These are phyloP conservation scores for Kuschelorhynchus macadamiae DNA, from an alignment of 2,888 invertebrate genomes.

Conservation along the genomic window DNA sequence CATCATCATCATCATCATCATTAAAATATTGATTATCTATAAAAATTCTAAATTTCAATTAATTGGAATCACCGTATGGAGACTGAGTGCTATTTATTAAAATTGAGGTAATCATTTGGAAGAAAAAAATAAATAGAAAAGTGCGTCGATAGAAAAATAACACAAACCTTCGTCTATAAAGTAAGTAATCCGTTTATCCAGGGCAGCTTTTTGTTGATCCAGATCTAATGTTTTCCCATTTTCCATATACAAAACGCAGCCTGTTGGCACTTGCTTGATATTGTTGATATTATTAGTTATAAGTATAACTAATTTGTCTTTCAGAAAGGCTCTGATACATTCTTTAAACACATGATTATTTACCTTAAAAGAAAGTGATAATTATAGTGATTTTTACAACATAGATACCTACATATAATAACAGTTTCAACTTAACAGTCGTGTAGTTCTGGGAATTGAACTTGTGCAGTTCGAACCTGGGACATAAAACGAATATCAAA, in stretches of 20 bases:
- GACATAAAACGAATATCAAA: too few species aligned
- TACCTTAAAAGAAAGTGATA: slow-evolving; percentile 30
- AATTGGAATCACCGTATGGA: too few species aligned
- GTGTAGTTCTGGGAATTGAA: too few species aligned
- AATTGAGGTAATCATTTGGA: too few species aligned
- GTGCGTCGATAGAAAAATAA: too few species aligned
- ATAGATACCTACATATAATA: too few species aligned
- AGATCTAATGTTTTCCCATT: slow-evolving; percentile 54
- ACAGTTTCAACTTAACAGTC: background rate
- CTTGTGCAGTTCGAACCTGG: too few species aligned
- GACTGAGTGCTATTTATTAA: background rate
- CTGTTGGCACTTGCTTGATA: slow-evolving; percentile 54
- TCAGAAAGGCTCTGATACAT: slow-evolving; percentile 59
- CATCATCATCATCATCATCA: slow-evolving; percentile 40
- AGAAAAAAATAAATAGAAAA: too few species aligned
- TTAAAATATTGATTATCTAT: slow-evolving; percentile 44
- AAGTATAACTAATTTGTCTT: slow-evolving; percentile 59
- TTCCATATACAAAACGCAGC: slow-evolving; percentile 56
- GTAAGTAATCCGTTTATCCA: slow-evolving; percentile 56
- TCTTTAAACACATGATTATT: slow-evolving; percentile 57
- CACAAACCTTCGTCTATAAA: slow-evolving; percentile 54
- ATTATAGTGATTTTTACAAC: too few species aligned
- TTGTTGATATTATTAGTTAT: slow-evolving; percentile 60
- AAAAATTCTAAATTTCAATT: too few species aligned
- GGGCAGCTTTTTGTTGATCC: slow-evolving; percentile 53